Conservation (phyloP, 1,140 invertebrate genomes). For the Drosophila sp. region DNA sequence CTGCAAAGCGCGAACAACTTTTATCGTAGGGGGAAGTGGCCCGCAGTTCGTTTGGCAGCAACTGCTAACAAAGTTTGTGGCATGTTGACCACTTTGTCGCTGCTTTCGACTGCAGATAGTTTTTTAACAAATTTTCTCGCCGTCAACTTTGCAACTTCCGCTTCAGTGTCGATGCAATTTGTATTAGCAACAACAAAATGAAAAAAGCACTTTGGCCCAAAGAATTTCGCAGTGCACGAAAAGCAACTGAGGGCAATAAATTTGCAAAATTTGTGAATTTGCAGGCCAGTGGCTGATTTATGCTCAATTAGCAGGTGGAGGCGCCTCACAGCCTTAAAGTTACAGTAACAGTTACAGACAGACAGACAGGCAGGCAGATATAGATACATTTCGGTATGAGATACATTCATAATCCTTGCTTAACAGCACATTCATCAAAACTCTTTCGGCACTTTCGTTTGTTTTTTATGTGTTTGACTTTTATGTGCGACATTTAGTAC, state of each 20-base stretch:
- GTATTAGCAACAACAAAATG: slow-evolving; percentile 61
- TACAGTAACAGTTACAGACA: slow-evolving; percentile 8
- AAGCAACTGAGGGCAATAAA: slow-evolving; percentile 61
- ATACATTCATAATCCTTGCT: slow-evolving; percentile 62
- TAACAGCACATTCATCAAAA: slow-evolving; percentile 73
- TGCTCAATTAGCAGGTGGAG: slow-evolving; percentile 70
- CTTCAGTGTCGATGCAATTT: slow-evolving; percentile 80
- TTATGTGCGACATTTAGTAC: slow-evolving; percentile 62
- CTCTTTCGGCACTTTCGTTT: slow-evolving; percentile 61
- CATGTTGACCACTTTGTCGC: slow-evolving; percentile 81
- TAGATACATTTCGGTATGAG: slow-evolving; percentile 10
- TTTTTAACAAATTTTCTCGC: slow-evolving; percentile 22
- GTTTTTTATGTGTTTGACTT: slow-evolving; percentile 67
- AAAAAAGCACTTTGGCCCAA: slow-evolving; percentile 63
- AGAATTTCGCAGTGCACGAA: slow-evolving; percentile 55
- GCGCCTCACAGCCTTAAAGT: slow-evolving; percentile 5
- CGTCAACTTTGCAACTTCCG: slow-evolving; percentile 60
- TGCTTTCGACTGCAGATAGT: slow-evolving; percentile 44
- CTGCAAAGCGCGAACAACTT: slow-evolving; percentile 55
- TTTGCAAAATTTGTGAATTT: slow-evolving; percentile 54
- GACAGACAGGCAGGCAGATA: slow-evolving; percentile 27
- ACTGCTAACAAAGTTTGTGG: slow-evolving; percentile 74
- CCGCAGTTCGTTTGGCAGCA: slow-evolving; percentile 52
- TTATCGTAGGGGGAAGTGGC: slow-evolving; percentile 8
- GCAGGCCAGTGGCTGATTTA: slow-evolving; percentile 63